These are phyloP conservation scores for Uria lomvia DNA, from an alignment of 2,113 vertebrate genomes.

Conservation along the genomic window DNA sequence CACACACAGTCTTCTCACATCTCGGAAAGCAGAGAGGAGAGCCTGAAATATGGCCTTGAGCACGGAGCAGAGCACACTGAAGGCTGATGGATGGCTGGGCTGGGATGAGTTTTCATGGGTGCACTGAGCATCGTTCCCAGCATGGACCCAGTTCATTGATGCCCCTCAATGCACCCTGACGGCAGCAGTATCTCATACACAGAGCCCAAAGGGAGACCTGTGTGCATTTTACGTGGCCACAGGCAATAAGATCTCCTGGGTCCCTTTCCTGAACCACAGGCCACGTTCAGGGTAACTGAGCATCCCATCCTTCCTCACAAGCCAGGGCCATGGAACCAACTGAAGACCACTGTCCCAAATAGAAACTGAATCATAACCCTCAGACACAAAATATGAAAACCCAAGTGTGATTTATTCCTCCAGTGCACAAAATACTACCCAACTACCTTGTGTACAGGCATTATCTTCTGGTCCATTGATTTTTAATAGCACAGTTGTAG, in stretches of 20 bases:
- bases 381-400: not conserved
- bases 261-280: not conserved
- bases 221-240: not conserved
- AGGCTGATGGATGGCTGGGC: not conserved
- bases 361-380: not conserved
- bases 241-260: not conserved
- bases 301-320: not conserved
- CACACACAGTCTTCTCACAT: not conserved
- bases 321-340: not conserved
- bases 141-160: not conserved
- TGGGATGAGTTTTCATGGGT: not conserved
- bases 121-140: not conserved
- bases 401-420: not conserved
- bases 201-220: not conserved
- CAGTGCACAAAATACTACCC: not conserved
- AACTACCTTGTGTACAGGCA: not conserved
- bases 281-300: not conserved
- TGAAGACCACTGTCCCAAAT: not conserved
- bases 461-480: conserved; percentile 13
- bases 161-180: not conserved
- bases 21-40: not conserved
- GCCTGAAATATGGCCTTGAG: not conserved
- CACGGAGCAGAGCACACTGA: not conserved
- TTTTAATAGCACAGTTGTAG: conserved; percentile 2
- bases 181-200: not conserved